A percentile compares a stretch with the other conserved stretches of the same genome.
Conservation (phyloP, 2,113 vertebrate species). For the Loxodonta africana region DNA sequence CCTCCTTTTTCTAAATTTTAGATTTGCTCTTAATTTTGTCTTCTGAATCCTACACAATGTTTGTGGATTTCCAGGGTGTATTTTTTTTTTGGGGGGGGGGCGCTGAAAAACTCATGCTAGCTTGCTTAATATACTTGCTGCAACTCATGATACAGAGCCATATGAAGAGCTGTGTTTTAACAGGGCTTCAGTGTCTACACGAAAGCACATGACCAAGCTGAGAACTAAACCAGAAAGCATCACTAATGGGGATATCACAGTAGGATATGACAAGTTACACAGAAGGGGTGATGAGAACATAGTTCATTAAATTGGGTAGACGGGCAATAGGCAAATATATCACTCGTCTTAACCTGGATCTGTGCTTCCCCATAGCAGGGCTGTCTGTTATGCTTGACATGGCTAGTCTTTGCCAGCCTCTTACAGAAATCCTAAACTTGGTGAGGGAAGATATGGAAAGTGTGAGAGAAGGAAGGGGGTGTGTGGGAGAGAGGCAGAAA, state of each 20-base stretch:
- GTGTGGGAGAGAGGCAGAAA: background rate
- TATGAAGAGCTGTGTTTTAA: background rate
- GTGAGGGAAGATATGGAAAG: background rate
- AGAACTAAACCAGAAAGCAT: background rate
- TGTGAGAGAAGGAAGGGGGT: background rate
- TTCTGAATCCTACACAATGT: background rate
- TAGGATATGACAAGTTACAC: background rate
- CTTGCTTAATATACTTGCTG: background rate
- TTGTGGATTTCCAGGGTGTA: background rate
- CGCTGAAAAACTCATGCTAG: background rate
- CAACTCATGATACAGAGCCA: background rate
- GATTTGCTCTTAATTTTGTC: slow-evolving; percentile 7
- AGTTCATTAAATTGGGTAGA: background rate
- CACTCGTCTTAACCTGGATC: background rate
- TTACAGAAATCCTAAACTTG: slow-evolving; percentile 29
- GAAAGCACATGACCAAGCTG: background rate
- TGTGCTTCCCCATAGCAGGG: background rate
- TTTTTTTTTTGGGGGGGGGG: background rate
- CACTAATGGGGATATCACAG: background rate
- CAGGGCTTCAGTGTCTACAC: no score
- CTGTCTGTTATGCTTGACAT: background rate
- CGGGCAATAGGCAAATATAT: background rate
- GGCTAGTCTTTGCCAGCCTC: background rate
- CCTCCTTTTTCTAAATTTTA: background rate
- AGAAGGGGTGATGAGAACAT: background rate